phyloP scores from a whole-genome alignment of 2,797 vertebrate genomes.

The Saguinus oedipus region DNA sequence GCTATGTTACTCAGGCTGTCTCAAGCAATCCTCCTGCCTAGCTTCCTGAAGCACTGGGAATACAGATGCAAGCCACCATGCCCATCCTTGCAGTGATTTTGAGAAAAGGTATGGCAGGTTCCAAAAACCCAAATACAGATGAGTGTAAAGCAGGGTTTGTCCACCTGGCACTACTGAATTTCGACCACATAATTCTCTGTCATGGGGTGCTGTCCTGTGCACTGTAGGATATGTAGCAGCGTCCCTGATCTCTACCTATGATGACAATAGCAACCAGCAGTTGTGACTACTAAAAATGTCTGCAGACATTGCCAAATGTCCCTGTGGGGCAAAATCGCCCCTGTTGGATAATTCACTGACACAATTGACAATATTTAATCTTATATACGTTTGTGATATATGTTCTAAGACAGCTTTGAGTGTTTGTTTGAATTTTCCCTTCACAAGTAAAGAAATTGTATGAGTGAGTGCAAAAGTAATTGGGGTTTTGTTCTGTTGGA shows the following conservation, averaged over 20 bases:
- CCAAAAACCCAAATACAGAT: neutral
- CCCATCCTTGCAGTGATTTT: neutral
- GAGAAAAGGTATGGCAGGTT: neutral
- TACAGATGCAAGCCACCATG: too few species aligned
- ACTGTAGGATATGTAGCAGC: neutral
- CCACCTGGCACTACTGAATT: neutral
- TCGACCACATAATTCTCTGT: neutral
- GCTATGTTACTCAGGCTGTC: too few species aligned
- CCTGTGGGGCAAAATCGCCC: neutral
- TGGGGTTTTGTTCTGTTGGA: too few species aligned
- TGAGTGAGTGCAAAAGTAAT: too few species aligned
- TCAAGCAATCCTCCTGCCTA: too few species aligned
- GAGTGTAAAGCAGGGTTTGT: neutral
- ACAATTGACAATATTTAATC: neutral
- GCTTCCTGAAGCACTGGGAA: too few species aligned
- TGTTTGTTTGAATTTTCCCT: conserved; percentile 27
- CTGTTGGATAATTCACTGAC: neutral
- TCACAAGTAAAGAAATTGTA: neutral
- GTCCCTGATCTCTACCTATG: neutral
- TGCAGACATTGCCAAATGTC: neutral
- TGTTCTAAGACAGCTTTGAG: neutral
- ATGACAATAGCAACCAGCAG: neutral
- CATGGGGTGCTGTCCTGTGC: neutral
- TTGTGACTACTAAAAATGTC: neutral
- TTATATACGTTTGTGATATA: neutral